A percentile compares a stretch with the other conserved stretches of the same genome.
phyloP scores from a whole-genome alignment of 2,797 vertebrate genomes.

The Eremophila alpestris region DNA sequence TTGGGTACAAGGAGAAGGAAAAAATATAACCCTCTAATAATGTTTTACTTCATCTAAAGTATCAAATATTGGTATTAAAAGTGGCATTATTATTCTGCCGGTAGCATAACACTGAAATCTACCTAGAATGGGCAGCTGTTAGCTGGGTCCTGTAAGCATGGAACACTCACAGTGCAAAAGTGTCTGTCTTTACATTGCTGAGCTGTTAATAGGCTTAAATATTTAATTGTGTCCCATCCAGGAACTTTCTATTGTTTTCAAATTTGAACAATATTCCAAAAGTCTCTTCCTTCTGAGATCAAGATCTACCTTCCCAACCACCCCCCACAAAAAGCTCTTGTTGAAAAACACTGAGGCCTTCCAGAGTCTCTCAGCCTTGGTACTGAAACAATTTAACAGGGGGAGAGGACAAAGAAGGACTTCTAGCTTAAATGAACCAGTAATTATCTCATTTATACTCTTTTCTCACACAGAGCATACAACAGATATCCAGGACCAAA shows the following conservation, averaged over 20 bases:
- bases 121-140: neutral
- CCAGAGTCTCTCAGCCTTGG: neutral
- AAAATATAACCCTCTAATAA: neutral
- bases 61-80: neutral
- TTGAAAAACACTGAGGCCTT: neutral
- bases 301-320: neutral
- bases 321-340: fast-evolving
- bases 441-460: neutral
- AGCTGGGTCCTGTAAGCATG: neutral
- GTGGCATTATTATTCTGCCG: neutral
- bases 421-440: neutral
- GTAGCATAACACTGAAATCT: neutral
- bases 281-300: neutral
- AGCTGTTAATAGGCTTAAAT: neutral
- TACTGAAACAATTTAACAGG: neutral
- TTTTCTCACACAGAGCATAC: neutral
- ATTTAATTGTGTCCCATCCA: neutral
- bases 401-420: neutral
- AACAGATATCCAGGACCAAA: neutral
- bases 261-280: neutral
- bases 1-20: neutral
- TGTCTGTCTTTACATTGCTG: neutral
- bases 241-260: neutral
- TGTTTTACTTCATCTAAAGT: neutral
- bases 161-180: neutral